phyloP scores from a whole-genome alignment of 2,797 vertebrate species.

The Carcharodon carcharias region DNA sequence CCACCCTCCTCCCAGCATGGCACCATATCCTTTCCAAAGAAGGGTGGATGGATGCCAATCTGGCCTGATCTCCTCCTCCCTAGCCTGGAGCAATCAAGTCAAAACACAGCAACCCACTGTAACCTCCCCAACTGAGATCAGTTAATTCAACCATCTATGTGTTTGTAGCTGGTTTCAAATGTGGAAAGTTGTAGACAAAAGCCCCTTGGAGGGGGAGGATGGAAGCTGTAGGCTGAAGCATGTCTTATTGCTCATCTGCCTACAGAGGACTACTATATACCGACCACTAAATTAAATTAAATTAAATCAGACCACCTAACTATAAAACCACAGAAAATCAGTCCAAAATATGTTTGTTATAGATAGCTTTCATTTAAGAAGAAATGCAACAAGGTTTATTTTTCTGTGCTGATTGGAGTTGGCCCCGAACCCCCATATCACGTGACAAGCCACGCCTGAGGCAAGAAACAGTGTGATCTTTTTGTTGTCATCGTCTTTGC shows the following conservation, averaged over 20 bases:
- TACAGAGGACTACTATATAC: no score
- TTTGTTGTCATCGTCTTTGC: background rate
- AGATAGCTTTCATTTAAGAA: background rate
- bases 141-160: background rate
- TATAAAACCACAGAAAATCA: slow-evolving; percentile 7
- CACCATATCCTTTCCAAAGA: background rate
- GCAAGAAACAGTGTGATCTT: background rate
- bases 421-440: background rate
- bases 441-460: background rate
- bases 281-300: background rate
- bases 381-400: slow-evolving; percentile 8
- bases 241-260: background rate
- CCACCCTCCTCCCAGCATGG: background rate
- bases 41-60: background rate
- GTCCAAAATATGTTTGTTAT: background rate
- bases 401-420: background rate
- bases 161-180: background rate
- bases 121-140: background rate
- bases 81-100: background rate
- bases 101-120: background rate
- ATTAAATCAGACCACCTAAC: background rate
- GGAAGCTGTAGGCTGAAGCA: background rate
- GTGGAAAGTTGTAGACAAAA: background rate
- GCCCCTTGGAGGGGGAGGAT: background rate
- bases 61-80: background rate